Percentiles rank a stretch among this genome's conserved stretches.
phyloP scores from a whole-genome alignment of 2,113 vertebrate species.

The rabbit (Oryctolagus cuniculus) region DNA sequence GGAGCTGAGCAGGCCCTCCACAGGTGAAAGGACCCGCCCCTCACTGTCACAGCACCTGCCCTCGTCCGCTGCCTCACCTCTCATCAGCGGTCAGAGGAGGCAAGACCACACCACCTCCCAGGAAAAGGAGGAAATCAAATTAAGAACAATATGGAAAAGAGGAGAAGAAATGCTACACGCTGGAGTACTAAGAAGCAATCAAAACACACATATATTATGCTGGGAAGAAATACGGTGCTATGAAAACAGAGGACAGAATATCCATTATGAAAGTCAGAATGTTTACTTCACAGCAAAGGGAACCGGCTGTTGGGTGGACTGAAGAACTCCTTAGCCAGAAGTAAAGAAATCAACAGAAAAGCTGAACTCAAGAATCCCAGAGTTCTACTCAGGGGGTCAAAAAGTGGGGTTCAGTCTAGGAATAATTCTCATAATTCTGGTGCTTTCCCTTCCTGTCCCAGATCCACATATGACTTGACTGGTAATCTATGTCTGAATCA shows the following conservation, averaged over 20 bases:
- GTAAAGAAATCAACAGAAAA: constrained; percentile 1
- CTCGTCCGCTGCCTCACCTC: background rate
- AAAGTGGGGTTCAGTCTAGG: background rate
- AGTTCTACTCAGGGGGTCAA: background rate
- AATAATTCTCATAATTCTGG: background rate
- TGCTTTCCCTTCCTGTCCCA: background rate
- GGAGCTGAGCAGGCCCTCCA: background rate
- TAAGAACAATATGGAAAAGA: background rate
- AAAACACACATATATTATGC: background rate
- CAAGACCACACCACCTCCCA: background rate
- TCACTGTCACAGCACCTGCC: background rate
- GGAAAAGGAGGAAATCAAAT: constrained; percentile 1
- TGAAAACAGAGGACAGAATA: background rate
- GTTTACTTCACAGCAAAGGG: background rate
- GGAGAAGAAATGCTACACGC: background rate
- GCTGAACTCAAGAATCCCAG: background rate
- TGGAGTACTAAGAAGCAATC: constrained; percentile 20
- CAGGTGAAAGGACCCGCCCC: background rate
- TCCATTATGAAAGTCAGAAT: background rate
- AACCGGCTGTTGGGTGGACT: background rate
- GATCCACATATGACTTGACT: constrained; percentile 4
- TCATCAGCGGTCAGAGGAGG: background rate
- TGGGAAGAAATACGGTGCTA: background rate
- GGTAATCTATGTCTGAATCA: background rate
- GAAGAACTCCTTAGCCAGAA: background rate